phyloP scores from a whole-genome alignment of 2,797 vertebrate genomes.

The Myotis myotis region DNA sequence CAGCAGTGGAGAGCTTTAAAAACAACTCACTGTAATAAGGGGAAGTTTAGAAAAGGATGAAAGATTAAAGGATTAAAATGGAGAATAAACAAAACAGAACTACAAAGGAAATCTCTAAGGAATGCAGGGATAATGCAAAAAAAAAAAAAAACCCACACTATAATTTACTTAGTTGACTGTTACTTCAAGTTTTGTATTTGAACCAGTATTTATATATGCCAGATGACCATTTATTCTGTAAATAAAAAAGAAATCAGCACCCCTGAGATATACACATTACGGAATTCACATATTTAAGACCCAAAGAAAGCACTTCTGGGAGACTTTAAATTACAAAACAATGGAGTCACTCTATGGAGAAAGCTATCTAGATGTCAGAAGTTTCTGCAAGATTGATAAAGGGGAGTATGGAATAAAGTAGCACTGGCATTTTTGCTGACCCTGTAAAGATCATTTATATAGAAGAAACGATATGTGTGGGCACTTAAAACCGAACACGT shows the following conservation, averaged over 20 bases:
- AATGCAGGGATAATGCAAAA: neutral
- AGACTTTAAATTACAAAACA: conserved; percentile 50
- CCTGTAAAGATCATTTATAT: neutral
- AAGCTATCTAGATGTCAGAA: neutral
- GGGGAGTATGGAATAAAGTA: neutral
- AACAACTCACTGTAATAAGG: conserved; percentile 6
- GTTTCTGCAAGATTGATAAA: conserved; percentile 11
- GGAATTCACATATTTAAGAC: conserved; percentile 14
- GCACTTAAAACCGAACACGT: neutral
- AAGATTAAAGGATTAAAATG: neutral
- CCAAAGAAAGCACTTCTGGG: conserved; percentile 33
- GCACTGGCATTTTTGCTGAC: neutral
- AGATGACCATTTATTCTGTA: conserved; percentile 52
- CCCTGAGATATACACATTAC: neutral
- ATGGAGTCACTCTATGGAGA: conserved; percentile 37
- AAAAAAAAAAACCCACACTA: neutral
- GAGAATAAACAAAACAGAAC: conserved; percentile 21
- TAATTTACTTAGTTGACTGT: neutral
- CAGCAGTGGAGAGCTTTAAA: neutral
- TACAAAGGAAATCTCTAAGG: neutral
- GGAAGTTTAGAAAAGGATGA: neutral
- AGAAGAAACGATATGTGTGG: neutral
- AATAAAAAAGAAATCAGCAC: neutral
- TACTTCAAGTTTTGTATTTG: conserved; percentile 2
- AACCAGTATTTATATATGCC: conserved; percentile 20